These are phyloP conservation scores for Recurvirostra avosetta DNA, from an alignment of 2,113 vertebrate species.

Conservation along the genomic window DNA sequence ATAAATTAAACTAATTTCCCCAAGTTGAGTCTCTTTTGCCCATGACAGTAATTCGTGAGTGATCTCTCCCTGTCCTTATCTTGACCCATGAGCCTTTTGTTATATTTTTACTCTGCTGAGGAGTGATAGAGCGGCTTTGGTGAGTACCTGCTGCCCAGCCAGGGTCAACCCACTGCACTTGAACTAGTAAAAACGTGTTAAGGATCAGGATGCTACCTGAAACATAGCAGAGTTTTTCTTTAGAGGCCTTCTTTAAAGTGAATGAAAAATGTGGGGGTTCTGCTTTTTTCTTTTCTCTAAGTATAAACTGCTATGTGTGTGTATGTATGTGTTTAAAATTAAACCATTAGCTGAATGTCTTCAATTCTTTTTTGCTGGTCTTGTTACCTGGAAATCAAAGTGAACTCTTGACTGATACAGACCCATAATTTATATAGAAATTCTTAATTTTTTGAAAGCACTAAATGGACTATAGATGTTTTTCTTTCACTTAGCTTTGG, in stretches of 20 bases:
- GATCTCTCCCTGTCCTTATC: background rate
- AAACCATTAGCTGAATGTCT: background rate
- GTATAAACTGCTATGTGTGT: background rate
- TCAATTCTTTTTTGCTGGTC: background rate
- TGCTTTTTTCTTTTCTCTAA: background rate
- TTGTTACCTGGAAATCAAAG: background rate
- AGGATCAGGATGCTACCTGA: background rate
- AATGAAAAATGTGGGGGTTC: background rate
- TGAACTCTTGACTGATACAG: background rate
- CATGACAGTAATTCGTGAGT: too few species aligned
- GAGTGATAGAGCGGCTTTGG: background rate
- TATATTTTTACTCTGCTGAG: background rate
- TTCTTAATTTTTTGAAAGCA: background rate
- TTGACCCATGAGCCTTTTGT: accelerated
- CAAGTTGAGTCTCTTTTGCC: background rate
- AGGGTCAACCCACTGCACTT: background rate
- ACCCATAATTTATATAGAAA: background rate
- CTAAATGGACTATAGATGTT: background rate
- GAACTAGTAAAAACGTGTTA: background rate
- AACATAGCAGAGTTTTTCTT: background rate
- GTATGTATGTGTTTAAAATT: background rate
- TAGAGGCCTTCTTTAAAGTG: background rate
- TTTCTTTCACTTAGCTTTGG: background rate
- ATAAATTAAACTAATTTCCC: background rate
- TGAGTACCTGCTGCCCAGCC: background rate